Conservation (phyloP, 2,888 invertebrate genomes). For the Epsilonema sp. region DNA sequence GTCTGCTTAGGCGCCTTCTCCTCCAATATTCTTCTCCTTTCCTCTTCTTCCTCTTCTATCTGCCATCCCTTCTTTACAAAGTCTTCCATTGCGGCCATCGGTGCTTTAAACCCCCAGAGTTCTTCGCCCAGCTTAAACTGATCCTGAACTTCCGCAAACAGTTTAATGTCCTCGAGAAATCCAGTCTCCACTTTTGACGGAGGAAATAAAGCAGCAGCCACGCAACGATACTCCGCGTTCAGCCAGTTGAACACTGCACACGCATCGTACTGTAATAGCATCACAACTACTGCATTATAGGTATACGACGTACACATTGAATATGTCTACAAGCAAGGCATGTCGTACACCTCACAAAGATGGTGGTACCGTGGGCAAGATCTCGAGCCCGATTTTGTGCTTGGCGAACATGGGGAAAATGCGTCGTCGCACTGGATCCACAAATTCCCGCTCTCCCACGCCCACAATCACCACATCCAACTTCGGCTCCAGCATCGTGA, state of each 20-base stretch:
- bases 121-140: too few relatives aligned
- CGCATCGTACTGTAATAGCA: conserved; percentile 43
- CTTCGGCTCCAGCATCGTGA: conserved; percentile 60
- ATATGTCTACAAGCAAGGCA: too few relatives aligned
- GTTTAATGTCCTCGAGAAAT: neutral
- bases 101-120: too few relatives aligned
- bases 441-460: conserved; percentile 41
- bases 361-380: neutral
- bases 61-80: too few relatives aligned
- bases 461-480: conserved; percentile 45
- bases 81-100: too few relatives aligned
- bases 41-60: too few relatives aligned
- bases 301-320: too few relatives aligned
- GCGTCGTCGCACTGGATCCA: conserved; percentile 24
- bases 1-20: too few relatives aligned
- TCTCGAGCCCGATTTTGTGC: neutral
- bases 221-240: conserved; percentile 50
- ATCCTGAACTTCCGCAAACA: too few relatives aligned
- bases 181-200: conserved; percentile 17
- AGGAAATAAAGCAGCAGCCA: conserved; percentile 38
- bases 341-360: too few relatives aligned
- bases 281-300: neutral
- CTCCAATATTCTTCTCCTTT: too few relatives aligned
- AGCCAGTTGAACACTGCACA: conserved; percentile 72
- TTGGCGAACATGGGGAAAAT: neutral